Conservation (phyloP, 2,888 invertebrate species). For the Dynastes tityus region DNA sequence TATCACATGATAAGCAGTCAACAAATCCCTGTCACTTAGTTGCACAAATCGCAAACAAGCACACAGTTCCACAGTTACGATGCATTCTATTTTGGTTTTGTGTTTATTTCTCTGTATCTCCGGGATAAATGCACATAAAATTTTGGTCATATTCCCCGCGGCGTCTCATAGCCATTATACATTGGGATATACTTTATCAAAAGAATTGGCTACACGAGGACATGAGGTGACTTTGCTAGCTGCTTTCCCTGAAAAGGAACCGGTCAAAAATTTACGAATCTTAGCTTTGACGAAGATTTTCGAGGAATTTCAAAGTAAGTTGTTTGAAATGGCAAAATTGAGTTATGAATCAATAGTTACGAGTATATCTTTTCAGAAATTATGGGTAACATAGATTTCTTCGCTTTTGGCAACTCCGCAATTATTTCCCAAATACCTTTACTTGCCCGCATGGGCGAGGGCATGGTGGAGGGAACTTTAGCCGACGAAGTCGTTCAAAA, state of each 20-base stretch:
- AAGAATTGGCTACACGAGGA: conserved; percentile 64
- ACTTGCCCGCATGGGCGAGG: conserved; percentile 13
- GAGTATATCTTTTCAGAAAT: not conserved
- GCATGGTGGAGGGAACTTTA: conserved; percentile 46
- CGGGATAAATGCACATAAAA: conserved; percentile 47
- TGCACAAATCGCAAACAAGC: too few relatives aligned
- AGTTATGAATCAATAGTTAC: too few relatives aligned
- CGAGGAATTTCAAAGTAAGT: conserved; percentile 53
- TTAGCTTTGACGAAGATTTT: conserved; percentile 59
- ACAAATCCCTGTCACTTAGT: too few relatives aligned
- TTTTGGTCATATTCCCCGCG: conserved; percentile 60
- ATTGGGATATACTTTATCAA: conserved; percentile 59
- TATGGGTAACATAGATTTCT: not conserved
- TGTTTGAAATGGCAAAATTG: not conserved
- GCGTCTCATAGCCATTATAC: conserved; percentile 61
- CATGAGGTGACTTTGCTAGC: conserved; percentile 68
- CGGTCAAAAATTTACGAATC: conserved; percentile 68
- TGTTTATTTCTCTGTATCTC: not conserved
- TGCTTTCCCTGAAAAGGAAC: conserved; percentile 62
- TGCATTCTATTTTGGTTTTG: too few relatives aligned
- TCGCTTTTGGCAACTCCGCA: not conserved
- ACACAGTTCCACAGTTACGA: too few relatives aligned
- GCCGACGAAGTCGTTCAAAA: conserved; percentile 52
- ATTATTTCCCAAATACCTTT: conserved; percentile 16
- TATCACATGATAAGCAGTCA: too few relatives aligned